Conservation (phyloP, 2,797 vertebrate genomes). For the Holocentrus rufus region DNA sequence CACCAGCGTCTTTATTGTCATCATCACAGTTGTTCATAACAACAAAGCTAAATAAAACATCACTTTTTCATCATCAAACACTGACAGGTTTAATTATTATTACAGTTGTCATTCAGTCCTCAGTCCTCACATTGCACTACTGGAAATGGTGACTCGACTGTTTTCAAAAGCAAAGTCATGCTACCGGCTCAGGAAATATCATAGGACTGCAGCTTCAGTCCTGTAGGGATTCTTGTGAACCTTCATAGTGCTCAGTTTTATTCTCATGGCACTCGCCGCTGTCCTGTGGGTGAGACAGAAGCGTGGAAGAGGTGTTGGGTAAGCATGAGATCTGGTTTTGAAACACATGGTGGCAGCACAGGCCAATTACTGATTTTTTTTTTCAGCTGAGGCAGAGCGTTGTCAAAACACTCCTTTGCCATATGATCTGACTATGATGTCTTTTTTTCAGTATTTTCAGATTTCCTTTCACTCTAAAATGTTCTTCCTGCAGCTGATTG, state of each 20-base stretch:
- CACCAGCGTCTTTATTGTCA: neutral
- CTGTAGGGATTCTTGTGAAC: slow-evolving; percentile 73
- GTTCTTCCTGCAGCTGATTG: too few species aligned
- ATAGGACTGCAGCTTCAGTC: slow-evolving; percentile 52
- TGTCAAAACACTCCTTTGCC: neutral
- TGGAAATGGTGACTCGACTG: neutral
- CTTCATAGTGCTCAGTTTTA: slow-evolving; percentile 62
- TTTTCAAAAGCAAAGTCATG: neutral
- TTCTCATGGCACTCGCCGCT: slow-evolving; percentile 54
- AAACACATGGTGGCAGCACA: slow-evolving; percentile 55
- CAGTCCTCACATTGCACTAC: neutral
- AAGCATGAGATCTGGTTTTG: neutral
- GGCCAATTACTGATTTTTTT: neutral
- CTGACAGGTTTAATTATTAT: neutral
- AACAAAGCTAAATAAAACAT: slow-evolving; percentile 2
- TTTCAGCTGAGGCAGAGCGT: neutral
- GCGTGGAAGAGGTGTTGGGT: neutral
- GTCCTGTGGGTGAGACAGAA: slow-evolving; percentile 66
- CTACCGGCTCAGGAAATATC: neutral
- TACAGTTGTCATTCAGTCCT: neutral
- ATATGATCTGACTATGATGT: neutral
- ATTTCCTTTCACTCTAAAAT: neutral
- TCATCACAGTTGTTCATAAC: neutral
- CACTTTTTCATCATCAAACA: neutral
- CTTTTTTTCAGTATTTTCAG: neutral